These are phyloP conservation scores for Labia minor DNA, from an alignment of 2,888 invertebrate genomes.

Conservation along the genomic window DNA sequence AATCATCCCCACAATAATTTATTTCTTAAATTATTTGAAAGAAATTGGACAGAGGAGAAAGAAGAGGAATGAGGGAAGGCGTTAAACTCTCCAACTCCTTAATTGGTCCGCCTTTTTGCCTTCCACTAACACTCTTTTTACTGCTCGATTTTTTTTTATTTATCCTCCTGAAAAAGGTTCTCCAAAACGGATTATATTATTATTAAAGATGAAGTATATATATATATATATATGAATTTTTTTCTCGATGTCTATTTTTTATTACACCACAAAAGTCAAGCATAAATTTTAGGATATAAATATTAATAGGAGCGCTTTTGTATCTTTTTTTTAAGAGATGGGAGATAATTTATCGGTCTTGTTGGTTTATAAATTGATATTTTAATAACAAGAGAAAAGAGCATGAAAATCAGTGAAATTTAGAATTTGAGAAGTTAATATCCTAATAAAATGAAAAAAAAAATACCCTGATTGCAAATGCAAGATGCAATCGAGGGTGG, in stretches of 20 bases:
- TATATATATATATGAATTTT: no score
- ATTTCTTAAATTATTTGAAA: background rate
- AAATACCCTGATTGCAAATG: no score
- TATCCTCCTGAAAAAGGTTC: background rate
- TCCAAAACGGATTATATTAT: background rate
- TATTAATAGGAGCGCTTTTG: constrained; percentile 1
- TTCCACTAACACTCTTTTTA: no score
- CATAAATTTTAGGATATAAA: constrained; percentile 7
- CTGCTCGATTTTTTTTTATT: background rate
- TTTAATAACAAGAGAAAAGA: background rate
- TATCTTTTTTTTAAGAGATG: background rate
- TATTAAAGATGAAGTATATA: background rate
- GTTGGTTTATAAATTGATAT: background rate
- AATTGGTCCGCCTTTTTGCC: background rate
- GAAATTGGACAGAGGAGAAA: background rate
- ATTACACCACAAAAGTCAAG: constrained; percentile 6
- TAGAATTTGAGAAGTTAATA: no score
- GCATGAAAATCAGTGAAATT: no score
- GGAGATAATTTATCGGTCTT: background rate
- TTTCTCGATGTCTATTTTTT: background rate
- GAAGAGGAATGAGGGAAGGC: background rate
- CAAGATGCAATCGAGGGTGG: no score
- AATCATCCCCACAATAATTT: background rate
- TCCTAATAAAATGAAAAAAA: no score
- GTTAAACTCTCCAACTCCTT: background rate